phyloP scores from a whole-genome alignment of 1,140 invertebrate genomes.

The Plectrocnemia conspersa region DNA sequence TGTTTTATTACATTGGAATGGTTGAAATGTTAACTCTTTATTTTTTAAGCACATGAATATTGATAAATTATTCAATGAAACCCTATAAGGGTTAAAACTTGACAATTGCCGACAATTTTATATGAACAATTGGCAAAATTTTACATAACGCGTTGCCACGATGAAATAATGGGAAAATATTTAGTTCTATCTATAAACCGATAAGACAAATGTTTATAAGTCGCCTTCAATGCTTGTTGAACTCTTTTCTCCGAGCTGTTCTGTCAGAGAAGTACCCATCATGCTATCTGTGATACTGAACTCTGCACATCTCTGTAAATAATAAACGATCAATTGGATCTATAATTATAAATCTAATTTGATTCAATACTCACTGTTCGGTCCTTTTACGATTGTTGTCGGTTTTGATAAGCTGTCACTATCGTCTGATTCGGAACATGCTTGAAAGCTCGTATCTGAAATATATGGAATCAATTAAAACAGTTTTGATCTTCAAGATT shows the following conservation, averaged over 20 bases:
- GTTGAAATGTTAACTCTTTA: no score
- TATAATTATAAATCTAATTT: conserved; percentile 1
- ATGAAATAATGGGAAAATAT: neutral
- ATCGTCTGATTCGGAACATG: conserved; percentile 50
- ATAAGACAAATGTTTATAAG: neutral
- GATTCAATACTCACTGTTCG: conserved; percentile 42
- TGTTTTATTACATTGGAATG: no score
- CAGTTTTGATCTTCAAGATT: no score
- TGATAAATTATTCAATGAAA: no score
- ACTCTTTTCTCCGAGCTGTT: conserved; percentile 26
- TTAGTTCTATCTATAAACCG: neutral
- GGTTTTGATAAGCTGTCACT: conserved; percentile 49
- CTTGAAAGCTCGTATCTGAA: conserved; percentile 51
- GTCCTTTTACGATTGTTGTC: conserved; percentile 46
- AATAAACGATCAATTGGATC: conserved; percentile 13
- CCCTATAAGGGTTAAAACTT: no score
- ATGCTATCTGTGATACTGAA: conserved; percentile 49
- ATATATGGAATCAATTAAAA: conserved; percentile 22
- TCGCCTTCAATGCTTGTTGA: conserved; percentile 22
- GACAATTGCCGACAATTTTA: neutral
- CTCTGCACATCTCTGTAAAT: conserved; percentile 46
- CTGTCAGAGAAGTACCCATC: conserved; percentile 32
- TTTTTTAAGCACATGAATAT: no score
- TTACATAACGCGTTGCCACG: neutral
- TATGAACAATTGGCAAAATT: neutral